Evolutionary conservation across 2,113 vertebrate genomes (phyloP), one percentile per base, ranked within the genome.

Genomic region (Microtus ochrogaster): DNA sequence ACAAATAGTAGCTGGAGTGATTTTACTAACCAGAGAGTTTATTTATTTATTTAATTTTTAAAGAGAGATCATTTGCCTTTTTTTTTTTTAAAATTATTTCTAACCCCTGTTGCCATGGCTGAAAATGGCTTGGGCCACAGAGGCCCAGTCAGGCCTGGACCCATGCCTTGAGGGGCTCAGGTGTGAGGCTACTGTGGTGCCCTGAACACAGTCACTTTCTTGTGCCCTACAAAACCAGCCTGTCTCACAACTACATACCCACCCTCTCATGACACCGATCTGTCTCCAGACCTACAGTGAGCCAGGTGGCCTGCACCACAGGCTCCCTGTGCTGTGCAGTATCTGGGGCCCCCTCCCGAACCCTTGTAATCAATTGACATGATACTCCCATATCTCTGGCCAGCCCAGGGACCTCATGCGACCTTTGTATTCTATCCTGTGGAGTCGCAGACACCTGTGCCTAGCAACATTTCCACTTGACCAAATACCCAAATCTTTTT

Each of bases 1-100:
- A 63, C 98, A 98, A 98, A 98, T 2, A 98, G 98, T 98, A 98
- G 98, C 98, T 98, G 97, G 98, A 99, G 98, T 99, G 98, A 99
- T 98, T 98, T 99, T 99, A 98, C 97, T 98, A 97, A 99, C 97
- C 98, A 98, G 98, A 99, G 98, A 98, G 98, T 98, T 21, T 21
- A 21, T 58, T 98, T 98, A 98, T 98, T 49, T 49, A 49, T 2
- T 49, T n/a, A n/a, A n/a, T n/a, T 49, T 49, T 49, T 68, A 98
- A 98, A 98, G 98, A 98, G 96, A 98, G 98, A 98, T 98, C 98
- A 98, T 98, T 98, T 98, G 98, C 98, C 97, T 98, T 98, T 98
- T 98, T 99, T 98, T 97, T 24, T 11, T 26, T 11, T 13, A 17
- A 11, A 58, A 19, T 96, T 96, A 98, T 98, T 97, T 98, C 95